Evolutionary conservation across 2,113 vertebrate genomes (phyloP).

Genomic region (Astur gentilis): DNA sequence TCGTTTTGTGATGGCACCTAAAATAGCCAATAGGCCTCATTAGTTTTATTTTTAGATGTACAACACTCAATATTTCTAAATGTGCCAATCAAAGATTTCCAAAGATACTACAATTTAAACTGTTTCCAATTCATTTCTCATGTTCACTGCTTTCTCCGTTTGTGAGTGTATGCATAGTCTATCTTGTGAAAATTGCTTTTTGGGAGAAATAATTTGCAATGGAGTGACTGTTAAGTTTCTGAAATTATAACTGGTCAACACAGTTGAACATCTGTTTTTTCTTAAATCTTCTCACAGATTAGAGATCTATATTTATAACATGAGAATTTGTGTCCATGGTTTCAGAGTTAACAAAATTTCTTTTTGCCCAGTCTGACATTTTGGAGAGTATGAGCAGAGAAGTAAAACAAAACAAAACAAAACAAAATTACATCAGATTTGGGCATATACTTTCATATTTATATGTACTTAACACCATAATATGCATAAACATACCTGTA

Average conservation of each 20-base stretch:
- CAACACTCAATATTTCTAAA: not conserved
- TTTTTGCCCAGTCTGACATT: not conserved
- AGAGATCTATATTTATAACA: not conserved
- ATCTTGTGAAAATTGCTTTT: not conserved
- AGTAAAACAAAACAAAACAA: no score
- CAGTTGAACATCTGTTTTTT: not conserved
- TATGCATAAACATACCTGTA: rapidly evolving
- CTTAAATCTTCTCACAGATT: not conserved
- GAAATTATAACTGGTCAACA: not conserved
- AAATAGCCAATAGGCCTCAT: not conserved
- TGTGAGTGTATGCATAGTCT: not conserved
- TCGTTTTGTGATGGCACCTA: not conserved
- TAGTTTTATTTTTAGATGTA: not conserved
- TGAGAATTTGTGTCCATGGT: not conserved
- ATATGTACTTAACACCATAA: not conserved
- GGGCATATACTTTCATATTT: not conserved
- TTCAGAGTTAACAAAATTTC: not conserved
- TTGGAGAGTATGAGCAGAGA: not conserved
- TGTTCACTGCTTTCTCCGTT: not conserved
- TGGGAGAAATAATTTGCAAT: not conserved
- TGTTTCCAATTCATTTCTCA: not conserved
- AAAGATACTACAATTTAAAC: not conserved
- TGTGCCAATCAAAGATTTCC: not conserved
- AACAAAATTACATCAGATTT: not conserved
- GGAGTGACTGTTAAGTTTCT: not conserved